These are phyloP conservation scores for Amia ocellicauda DNA, from an alignment of 2,113 vertebrate genomes.

Conservation along the genomic window DNA sequence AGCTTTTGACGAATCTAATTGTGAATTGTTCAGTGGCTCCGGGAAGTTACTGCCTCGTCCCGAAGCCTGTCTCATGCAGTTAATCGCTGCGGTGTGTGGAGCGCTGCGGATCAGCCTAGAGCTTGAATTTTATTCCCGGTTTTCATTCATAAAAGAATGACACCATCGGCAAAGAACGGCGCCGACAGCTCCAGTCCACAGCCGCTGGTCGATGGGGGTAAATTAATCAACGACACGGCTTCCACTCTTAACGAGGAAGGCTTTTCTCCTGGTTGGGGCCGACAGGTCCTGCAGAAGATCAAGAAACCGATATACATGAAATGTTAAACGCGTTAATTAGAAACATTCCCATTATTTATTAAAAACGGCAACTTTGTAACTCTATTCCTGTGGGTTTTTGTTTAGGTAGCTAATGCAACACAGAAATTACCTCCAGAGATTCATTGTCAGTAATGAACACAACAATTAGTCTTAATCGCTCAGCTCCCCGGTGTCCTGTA, in stretches of 20 bases:
- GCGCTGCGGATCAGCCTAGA: slow-evolving; percentile 55
- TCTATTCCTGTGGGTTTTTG: slow-evolving; percentile 14
- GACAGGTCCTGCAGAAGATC: background rate
- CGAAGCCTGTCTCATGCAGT: slow-evolving; percentile 65
- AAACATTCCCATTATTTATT: slow-evolving; percentile 13
- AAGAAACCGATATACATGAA: slow-evolving; percentile 12
- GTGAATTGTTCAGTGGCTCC: slow-evolving; percentile 58
- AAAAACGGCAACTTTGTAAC: slow-evolving; percentile 17
- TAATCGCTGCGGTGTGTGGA: slow-evolving; percentile 69
- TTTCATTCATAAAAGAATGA: slow-evolving; percentile 54
- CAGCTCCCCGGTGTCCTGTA: slow-evolving; percentile 15
- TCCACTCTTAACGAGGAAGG: slow-evolving; percentile 4
- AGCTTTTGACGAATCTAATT: slow-evolving; percentile 66
- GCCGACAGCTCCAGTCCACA: slow-evolving; percentile 33
- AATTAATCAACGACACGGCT: background rate
- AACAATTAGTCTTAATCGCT: slow-evolving; percentile 12
- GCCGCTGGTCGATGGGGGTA: background rate
- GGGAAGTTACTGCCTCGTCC: slow-evolving; percentile 54
- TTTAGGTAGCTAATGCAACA: slow-evolving; percentile 12
- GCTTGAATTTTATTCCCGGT: slow-evolving; percentile 55
- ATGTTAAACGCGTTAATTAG: slow-evolving; percentile 22
- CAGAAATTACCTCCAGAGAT: slow-evolving; percentile 1
- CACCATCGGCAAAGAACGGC: slow-evolving; percentile 28
- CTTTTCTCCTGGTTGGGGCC: background rate
- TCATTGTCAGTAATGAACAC: slow-evolving; percentile 14